A percentile compares a stretch with the other conserved stretches of the same genome.
phyloP scores from a whole-genome alignment of 53 echinoderm and acorn worm species.

The Patiria pectinifera region DNA sequence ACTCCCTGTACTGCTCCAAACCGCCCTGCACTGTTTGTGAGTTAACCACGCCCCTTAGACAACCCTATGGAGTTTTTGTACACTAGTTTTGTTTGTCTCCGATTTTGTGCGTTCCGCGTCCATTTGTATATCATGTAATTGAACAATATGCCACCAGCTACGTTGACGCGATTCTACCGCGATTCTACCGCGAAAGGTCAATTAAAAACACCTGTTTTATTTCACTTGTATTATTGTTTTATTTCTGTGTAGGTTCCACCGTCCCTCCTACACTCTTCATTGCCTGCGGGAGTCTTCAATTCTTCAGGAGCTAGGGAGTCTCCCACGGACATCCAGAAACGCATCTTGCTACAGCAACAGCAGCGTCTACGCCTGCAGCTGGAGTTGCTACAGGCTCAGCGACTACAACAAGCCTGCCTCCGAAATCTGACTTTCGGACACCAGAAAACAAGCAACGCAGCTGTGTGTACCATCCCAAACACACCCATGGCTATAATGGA shows the following conservation, averaged over 20 bases:
- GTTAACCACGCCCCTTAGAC: too few species aligned
- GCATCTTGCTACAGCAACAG: conserved; percentile 50
- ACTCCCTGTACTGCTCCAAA: too few species aligned
- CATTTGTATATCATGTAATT: too few species aligned
- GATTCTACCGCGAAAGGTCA: too few species aligned
- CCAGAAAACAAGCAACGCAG: not conserved
- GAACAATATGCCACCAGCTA: too few species aligned
- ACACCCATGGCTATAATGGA: not conserved
- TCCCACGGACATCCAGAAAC: conserved; percentile 49
- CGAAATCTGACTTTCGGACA: conserved; percentile 10
- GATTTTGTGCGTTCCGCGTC: too few species aligned
- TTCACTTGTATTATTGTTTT: not conserved
- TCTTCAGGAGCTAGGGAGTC: conserved; percentile 17
- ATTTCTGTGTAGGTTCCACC: conserved; percentile 3
- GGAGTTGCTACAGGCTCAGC: conserved; percentile 47
- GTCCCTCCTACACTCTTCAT: conserved; percentile 26
- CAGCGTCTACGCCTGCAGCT: conserved; percentile 53
- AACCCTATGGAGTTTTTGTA: too few species aligned
- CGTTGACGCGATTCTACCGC: too few species aligned
- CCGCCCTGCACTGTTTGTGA: too few species aligned
- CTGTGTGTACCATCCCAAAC: not conserved
- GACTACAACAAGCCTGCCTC: conserved; percentile 18
- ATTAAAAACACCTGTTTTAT: not conserved
- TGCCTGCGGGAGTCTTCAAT: conserved; percentile 5
- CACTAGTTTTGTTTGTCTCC: too few species aligned